Evolutionary conservation across 1,140 invertebrate species (phyloP).

Genomic region (Pseudobourletiella spinata): DNA sequence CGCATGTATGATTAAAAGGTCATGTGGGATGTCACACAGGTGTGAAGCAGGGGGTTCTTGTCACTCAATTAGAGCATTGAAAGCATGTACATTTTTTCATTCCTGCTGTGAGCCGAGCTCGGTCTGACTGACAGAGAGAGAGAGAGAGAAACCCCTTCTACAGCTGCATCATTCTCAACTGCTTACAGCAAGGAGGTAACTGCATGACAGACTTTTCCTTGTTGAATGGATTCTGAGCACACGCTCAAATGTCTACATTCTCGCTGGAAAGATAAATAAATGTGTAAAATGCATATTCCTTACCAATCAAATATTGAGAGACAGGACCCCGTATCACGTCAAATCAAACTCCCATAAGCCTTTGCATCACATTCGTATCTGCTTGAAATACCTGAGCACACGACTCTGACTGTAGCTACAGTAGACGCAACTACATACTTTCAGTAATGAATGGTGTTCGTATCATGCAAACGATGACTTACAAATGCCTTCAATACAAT

Average conservation of each 20-base stretch:
- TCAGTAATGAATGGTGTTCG: too few species aligned
- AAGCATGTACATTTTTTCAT: slow-evolving; percentile 9
- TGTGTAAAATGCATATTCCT: slow-evolving; percentile 4
- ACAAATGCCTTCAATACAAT: too few species aligned
- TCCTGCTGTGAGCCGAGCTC: slow-evolving; percentile 23
- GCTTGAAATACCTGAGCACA: too few species aligned
- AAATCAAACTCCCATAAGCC: too few species aligned
- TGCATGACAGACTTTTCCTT: too few species aligned
- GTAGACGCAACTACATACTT: too few species aligned
- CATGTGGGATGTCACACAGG: slow-evolving; percentile 31
- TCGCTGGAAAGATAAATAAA: background rate
- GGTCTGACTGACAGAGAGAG: background rate
- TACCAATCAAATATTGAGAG: slow-evolving; percentile 10
- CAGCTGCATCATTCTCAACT: background rate
- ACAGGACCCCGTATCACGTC: too few species aligned
- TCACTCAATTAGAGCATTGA: slow-evolving; percentile 35
- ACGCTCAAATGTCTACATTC: background rate
- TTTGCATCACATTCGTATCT: too few species aligned
- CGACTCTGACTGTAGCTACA: too few species aligned
- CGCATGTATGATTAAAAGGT: slow-evolving; percentile 30
- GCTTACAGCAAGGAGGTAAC: too few species aligned
- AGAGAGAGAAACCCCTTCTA: too few species aligned
- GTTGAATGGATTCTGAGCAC: background rate
- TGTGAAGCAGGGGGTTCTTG: slow-evolving; percentile 34
- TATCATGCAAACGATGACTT: too few species aligned